Base-by-base conservation (phyloP, 1,140 invertebrate genomes). In the Antheraea mylitta region DNA sequence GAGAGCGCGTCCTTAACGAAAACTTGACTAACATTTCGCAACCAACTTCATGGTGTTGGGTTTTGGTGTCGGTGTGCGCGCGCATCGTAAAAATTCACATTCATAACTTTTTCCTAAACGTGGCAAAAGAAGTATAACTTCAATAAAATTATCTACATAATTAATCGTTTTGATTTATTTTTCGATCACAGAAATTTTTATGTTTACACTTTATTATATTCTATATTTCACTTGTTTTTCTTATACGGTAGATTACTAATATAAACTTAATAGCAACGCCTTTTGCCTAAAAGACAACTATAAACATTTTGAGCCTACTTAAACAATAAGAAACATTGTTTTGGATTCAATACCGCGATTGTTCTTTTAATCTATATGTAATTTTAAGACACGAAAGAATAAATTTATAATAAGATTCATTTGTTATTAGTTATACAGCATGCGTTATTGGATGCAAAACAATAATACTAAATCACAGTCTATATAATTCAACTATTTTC, bases 251-350 rank as follows among this genome's bases (percentile, higher is more conserved):
- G 11, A 53, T 1, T 53, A 16, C 45, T 13, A 53, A 16, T 53
- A 53, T 16, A 0, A 53, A 53, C 16, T n/a, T n/a, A 63, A 63
- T 63, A 13, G 30, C 61, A 63, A 30, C 22, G 61, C 61, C 61
- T 63, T 63, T 37, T 36, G 61, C 61, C 30, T 30, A 37, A 10
- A 36, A 63, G 30, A 30, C 13, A 37, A 30, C 61, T 6, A 16
- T 16, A 16, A 53, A 53, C 6, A 9, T 42, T 11, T 11, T 42
- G 7, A 42, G 38, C 45, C 45, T 16, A 53, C 16, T 53, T 53
- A 0, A 7, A 53, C 13, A 53, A 53, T 53, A 53, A 13, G 16
- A 53, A 53, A 53, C 45, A 53, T 16, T 53, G 45, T 53, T 53
- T 53, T 53, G 45, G 11, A 53, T 53, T 13, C 16, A 53, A 53